These are phyloP conservation scores for Hippopotamus amphibius DNA, from an alignment of 2,113 vertebrate genomes.

Conservation along the genomic window DNA sequence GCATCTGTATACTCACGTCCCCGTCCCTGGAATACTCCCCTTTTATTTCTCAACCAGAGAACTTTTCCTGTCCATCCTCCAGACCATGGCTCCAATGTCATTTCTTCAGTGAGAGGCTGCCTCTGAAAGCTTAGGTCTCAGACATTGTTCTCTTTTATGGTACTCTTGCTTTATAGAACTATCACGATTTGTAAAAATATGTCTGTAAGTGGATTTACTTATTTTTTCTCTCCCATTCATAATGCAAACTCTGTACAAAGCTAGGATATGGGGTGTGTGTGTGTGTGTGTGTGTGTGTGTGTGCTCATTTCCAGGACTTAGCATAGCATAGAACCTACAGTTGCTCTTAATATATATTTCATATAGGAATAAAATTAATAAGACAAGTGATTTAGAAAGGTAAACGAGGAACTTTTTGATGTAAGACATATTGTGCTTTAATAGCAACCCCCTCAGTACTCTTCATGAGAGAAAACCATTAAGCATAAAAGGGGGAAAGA, in stretches of 20 bases:
- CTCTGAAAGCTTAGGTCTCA: not conserved
- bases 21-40: accelerated
- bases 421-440: constrained; percentile 37
- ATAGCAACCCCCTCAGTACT: not conserved
- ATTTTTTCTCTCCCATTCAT: not conserved
- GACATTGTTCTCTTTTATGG: not conserved
- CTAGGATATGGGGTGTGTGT: not conserved
- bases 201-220: not conserved
- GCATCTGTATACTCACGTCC: not conserved
- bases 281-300: not conserved
- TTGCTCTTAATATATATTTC: not conserved
- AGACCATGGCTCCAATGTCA: not conserved
- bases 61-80: not conserved
- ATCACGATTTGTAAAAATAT: not conserved
- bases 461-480: constrained; percentile 47
- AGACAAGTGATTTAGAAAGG: constrained; percentile 10
- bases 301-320: not conserved
- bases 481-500: constrained; percentile 7
- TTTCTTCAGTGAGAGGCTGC: not conserved
- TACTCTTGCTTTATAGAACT: not conserved
- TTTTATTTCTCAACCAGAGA: not conserved
- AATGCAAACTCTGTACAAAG: not conserved
- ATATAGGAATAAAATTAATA: constrained; percentile 45
- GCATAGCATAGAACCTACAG: not conserved
- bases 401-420: constrained; percentile 43